Conservation (phyloP, 1,140 invertebrate genomes). For the Bradysia coprophila region DNA sequence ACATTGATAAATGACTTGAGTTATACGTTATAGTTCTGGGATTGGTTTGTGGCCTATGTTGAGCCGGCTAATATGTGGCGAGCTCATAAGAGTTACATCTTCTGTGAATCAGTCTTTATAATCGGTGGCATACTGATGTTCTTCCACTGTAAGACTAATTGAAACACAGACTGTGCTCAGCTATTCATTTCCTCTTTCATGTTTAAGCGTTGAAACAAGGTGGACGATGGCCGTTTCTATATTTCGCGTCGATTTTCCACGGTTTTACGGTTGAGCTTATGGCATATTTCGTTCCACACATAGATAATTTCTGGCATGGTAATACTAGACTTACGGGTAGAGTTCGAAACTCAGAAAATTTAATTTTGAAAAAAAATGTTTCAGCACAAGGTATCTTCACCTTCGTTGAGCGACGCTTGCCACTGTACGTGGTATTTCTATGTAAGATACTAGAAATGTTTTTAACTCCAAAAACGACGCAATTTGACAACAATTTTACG, state of each 20-base stretch:
- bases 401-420: constrained; percentile 43
- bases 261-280: constrained; percentile 39
- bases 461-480: not conserved
- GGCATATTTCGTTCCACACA: constrained; percentile 38
- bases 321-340: too few relatives aligned
- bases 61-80: constrained; percentile 19
- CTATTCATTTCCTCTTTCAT: constrained; percentile 6
- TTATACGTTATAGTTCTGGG: not conserved
- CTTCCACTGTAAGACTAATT: constrained; percentile 30
- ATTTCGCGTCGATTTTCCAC: constrained; percentile 45
- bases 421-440: constrained; percentile 47
- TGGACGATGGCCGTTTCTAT: constrained; percentile 47
- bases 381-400: constrained; percentile 51
- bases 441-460: constrained; percentile 34
- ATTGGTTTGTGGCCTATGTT: not conserved
- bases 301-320: constrained; percentile 68
- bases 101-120: constrained; percentile 30
- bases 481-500: constrained; percentile 12
- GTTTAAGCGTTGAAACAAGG: constrained; percentile 40
- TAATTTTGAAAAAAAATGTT: too few relatives aligned
- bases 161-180: constrained; percentile 1
- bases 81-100: constrained; percentile 36
- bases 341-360: too few relatives aligned
- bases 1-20: too few relatives aligned
- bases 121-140: constrained; percentile 33